Conservation (phyloP, 1,140 invertebrate species). For the Watersipora subatra region DNA sequence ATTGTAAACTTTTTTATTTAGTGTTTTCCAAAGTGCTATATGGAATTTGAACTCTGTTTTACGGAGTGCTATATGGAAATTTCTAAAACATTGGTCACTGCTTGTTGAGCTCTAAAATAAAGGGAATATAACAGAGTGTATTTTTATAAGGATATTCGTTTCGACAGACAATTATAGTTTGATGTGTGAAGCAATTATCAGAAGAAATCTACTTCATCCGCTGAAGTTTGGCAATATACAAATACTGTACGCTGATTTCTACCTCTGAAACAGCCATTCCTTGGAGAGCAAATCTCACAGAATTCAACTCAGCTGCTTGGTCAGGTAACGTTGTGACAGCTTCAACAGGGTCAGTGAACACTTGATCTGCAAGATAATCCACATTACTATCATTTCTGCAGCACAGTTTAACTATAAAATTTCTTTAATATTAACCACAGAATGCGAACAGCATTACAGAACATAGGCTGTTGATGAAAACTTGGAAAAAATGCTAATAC, state of each 20-base stretch:
- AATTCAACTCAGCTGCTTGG: not conserved
- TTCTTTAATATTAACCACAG: not conserved
- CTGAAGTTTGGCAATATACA: not conserved
- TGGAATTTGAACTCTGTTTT: too few species aligned
- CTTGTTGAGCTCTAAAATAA: not conserved
- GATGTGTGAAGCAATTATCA: not conserved
- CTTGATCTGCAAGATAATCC: not conserved
- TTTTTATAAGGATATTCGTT: not conserved
- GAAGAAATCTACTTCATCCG: not conserved
- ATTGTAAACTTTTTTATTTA: too few species aligned
- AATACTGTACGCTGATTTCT: not conserved
- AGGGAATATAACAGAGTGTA: not conserved
- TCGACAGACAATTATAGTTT: not conserved
- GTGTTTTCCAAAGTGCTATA: too few species aligned
- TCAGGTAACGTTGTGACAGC: not conserved
- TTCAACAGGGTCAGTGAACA: not conserved
- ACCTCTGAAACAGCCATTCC: not conserved
- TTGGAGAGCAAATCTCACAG: not conserved
- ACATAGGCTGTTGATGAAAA: not conserved
- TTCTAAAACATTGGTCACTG: not conserved
- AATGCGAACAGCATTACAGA: not conserved
- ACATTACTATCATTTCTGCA: not conserved
- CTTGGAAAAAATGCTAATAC: not conserved
- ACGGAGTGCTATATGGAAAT: too few species aligned
- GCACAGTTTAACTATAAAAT: not conserved